A percentile compares a stretch with the other conserved stretches of the same genome.
Evolutionary conservation across 1,140 invertebrate genomes (phyloP).

Genomic region (Eulimnadia texana): DNA sequence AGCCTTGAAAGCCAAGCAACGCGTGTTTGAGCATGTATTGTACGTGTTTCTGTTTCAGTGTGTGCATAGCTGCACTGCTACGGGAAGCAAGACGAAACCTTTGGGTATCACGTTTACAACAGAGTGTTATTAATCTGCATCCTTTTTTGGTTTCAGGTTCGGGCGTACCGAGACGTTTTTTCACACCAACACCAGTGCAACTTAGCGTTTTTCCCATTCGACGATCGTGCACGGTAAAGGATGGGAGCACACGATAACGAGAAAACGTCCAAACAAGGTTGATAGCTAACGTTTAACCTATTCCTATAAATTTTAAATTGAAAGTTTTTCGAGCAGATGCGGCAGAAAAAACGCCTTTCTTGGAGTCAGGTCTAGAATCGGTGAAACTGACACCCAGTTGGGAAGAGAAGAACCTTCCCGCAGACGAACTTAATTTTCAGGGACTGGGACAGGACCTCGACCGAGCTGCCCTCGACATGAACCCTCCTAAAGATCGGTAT

Average conservation of each 20-base stretch:
- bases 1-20: no score
- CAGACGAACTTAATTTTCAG: slow-evolving; percentile 69
- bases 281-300: neutral
- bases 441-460: slow-evolving; percentile 50
- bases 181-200: no score
- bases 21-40: no score
- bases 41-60: no score
- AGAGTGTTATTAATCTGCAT: no score
- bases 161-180: no score
- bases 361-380: slow-evolving; percentile 38
- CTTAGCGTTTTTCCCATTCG: no score
- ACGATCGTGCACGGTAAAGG: neutral
- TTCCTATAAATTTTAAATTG: neutral
- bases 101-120: no score
- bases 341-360: slow-evolving; percentile 21
- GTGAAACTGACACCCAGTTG: slow-evolving; percentile 69
- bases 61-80: no score
- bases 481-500: slow-evolving; percentile 56
- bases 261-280: neutral
- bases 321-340: neutral
- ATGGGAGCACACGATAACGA: neutral
- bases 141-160: no score
- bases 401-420: slow-evolving; percentile 67
- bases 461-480: slow-evolving; percentile 47
- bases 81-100: no score